Evolutionary conservation across 1,140 invertebrate species (phyloP), one percentile per base, ranked within the genome.

Genomic region (Philotrypesis tridentata): DNA sequence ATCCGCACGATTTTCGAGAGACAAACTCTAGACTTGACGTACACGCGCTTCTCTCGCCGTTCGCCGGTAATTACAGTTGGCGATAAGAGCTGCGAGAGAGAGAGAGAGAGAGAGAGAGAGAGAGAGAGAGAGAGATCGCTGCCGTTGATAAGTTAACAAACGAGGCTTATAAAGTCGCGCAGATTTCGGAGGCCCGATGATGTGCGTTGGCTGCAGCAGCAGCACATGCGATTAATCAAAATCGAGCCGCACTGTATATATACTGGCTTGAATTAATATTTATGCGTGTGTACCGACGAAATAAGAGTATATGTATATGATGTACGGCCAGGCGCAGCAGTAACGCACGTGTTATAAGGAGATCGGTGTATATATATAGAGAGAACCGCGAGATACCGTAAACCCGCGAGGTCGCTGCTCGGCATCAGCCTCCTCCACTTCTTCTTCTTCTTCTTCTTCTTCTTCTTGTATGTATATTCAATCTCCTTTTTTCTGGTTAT

Each of bases 361-460:
- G 21, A 68, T 48, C 37, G 29, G 33, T n/a, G n/a, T n/a, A n/a
- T n/a, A n/a, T n/a, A n/a, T n/a, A 25, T 12, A 29, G 43, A 72
- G 14, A n/a, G n/a, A n/a, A 71, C 61, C 21, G 23, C 67, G 21
- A 72, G 29, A 61, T 79, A 72, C 48, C 68, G 48, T 68, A 70
- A 65, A 79, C 67, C 21, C 25, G 21, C 43, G 14, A 73, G 43
- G 71, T 73, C 43, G 40, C 48, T 27, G n/a, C 65, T 79, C 71
- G 63, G 7, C 48, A n/a, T 55, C 48, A 55, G 48, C 70, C 43
- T 60, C 43, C 33, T 48, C 21, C 14, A 14, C 61, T 60, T 55
- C 12, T 48, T 79, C 48, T 79, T 33, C 37, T 72, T 72, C 70
- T 72, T 72, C 70, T 72, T 40, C 29, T 72, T 31, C 17, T 37